phyloP scores from a whole-genome alignment of 2,888 invertebrate species.

The Anticlea derivata region DNA sequence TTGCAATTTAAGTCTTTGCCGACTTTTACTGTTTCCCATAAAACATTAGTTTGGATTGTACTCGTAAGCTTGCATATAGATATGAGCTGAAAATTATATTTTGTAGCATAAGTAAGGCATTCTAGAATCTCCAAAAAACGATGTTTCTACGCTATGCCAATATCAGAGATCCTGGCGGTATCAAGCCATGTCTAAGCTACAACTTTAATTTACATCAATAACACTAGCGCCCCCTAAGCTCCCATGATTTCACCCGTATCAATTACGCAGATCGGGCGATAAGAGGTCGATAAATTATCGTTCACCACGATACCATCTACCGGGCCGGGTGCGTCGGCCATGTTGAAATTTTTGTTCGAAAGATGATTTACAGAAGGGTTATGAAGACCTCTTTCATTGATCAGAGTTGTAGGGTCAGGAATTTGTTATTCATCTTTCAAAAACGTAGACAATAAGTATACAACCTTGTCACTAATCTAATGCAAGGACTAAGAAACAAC shows the following conservation, averaged over 20 bases:
- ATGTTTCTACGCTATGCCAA: background rate
- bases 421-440: conserved; percentile 1
- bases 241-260: conserved; percentile 65
- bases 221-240: conserved; percentile 51
- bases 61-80: conserved; percentile 8
- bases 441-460: too few relatives aligned
- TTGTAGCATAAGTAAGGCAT: too few relatives aligned
- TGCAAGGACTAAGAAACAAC: too few relatives aligned
- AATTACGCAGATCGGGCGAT: conserved; percentile 76
- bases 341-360: conserved; percentile 58
- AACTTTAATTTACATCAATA: conserved; percentile 45
- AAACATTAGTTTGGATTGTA: background rate
- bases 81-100: background rate
- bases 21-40: background rate
- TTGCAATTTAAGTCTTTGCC: conserved; percentile 1
- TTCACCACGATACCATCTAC: conserved; percentile 59
- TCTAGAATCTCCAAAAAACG: too few relatives aligned
- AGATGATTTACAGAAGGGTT: conserved; percentile 65
- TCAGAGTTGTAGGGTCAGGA: conserved; percentile 35
- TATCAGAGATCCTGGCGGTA: conserved; percentile 36
- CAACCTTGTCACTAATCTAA: background rate
- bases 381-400: conserved; percentile 49
- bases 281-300: conserved; percentile 71
- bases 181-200: conserved; percentile 2
- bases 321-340: conserved; percentile 48